A percentile compares a stretch with the other conserved stretches of the same genome.
Conservation (phyloP, 2,113 vertebrate genomes). For the Sarotherodon lohbergeri region DNA sequence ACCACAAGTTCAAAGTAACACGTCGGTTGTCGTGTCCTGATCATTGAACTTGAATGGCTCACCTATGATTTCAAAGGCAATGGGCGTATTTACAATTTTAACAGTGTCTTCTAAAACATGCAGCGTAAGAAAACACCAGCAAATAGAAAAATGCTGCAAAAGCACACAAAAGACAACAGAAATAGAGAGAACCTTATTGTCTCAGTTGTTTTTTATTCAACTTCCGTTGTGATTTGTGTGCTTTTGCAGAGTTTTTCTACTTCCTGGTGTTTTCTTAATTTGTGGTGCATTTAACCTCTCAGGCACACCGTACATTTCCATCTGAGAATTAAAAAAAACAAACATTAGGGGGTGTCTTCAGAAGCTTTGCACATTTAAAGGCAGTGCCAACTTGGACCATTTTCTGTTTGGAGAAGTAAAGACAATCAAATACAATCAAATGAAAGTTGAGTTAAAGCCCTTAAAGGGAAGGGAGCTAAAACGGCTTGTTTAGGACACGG, state of each 20-base stretch:
- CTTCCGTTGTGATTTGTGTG: neutral
- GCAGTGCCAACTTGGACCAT: neutral
- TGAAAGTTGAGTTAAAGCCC: neutral
- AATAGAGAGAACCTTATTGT: neutral
- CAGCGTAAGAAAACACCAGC: neutral
- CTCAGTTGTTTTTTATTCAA: neutral
- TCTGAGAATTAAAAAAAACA: rapidly evolving
- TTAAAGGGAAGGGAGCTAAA: neutral
- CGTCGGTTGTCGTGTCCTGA: neutral
- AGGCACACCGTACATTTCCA: neutral
- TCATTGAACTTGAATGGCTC: neutral
- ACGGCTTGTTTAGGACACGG: neutral
- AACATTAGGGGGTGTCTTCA: neutral
- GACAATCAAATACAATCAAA: neutral
- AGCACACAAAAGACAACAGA: neutral
- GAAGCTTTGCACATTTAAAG: neutral
- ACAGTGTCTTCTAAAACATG: neutral
- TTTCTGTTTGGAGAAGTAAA: neutral
- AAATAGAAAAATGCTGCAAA: neutral
- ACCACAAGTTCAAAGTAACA: neutral
- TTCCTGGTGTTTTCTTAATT: neutral
- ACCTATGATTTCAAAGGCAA: neutral
- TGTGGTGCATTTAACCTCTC: neutral
- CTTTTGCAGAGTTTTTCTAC: neutral
- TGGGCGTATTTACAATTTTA: neutral